A percentile compares a stretch with the other conserved stretches of the same genome.
Conservation (phyloP, 2,888 invertebrate species). For the Tortricodes alternella region DNA sequence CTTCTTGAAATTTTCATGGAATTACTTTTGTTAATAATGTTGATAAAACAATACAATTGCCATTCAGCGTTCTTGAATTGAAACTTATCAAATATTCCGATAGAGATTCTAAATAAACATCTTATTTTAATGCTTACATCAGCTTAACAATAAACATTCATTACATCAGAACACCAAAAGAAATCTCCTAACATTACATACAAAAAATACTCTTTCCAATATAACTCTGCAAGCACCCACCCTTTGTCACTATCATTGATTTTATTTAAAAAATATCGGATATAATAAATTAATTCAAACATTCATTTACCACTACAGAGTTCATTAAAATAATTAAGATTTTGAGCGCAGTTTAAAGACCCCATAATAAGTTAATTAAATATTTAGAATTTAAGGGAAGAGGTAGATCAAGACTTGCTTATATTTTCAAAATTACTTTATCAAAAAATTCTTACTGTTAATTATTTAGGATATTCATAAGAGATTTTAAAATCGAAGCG, state of each 20-base stretch:
- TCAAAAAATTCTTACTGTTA: constrained; percentile 54
- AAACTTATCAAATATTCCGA: too few relatives aligned
- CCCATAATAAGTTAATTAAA: constrained; percentile 38
- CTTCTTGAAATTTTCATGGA: too few relatives aligned
- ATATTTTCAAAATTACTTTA: constrained; percentile 50
- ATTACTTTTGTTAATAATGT: too few relatives aligned
- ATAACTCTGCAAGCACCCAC: constrained; percentile 40
- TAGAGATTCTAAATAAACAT: constrained; percentile 9
- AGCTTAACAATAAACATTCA: constrained; percentile 2
- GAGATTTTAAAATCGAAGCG: constrained; percentile 68
- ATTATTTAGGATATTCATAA: constrained; percentile 67
- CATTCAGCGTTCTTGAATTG: too few relatives aligned
- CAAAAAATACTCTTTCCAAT: constrained; percentile 45
- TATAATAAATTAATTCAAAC: constrained; percentile 4
- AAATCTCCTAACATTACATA: constrained; percentile 25
- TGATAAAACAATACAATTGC: too few relatives aligned
- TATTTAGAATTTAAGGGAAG: constrained; percentile 52
- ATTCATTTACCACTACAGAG: neutral
- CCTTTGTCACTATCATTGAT: constrained; percentile 5
- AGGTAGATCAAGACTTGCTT: constrained; percentile 59
- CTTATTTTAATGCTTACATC: neutral
- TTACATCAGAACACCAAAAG: neutral
- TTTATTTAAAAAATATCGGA: constrained; percentile 21
- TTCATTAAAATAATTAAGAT: neutral
- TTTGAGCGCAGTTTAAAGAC: constrained; percentile 42